These are phyloP conservation scores for Trichosurus vulpecula DNA, from an alignment of 2,797 vertebrate species.

Conservation along the genomic window DNA sequence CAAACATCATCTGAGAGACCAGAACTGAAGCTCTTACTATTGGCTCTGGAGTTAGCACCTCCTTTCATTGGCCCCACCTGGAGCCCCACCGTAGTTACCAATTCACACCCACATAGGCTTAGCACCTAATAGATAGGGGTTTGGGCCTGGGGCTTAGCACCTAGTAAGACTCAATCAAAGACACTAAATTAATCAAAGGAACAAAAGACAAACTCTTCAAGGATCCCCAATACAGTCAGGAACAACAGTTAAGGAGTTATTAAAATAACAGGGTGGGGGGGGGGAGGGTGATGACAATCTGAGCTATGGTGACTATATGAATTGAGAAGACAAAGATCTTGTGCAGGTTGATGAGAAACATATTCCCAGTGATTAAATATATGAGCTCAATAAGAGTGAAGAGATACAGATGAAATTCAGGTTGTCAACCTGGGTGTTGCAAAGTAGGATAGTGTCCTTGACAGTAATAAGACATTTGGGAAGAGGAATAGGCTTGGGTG, in stretches of 20 bases:
- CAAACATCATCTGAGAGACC: no score
- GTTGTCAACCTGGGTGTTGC: background rate
- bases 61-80: no score
- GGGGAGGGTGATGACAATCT: background rate
- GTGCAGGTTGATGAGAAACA: background rate
- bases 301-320: background rate
- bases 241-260: background rate
- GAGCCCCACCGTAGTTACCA: no score
- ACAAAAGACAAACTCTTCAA: no score
- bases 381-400: background rate
- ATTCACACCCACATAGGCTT: no score
- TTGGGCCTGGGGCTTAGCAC: no score
- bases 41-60: no score
- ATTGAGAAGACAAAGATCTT: background rate
- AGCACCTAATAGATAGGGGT: no score
- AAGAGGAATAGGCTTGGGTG: background rate
- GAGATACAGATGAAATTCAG: background rate
- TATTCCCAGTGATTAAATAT: background rate
- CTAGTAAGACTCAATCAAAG: no score
- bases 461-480: background rate
- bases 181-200: no score
- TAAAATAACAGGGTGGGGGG: background rate
- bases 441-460: background rate
- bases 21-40: no score
- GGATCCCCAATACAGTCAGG: no score